Base-by-base conservation (phyloP, 2,888 invertebrate species). In the Parnassius mnemosyne region DNA sequence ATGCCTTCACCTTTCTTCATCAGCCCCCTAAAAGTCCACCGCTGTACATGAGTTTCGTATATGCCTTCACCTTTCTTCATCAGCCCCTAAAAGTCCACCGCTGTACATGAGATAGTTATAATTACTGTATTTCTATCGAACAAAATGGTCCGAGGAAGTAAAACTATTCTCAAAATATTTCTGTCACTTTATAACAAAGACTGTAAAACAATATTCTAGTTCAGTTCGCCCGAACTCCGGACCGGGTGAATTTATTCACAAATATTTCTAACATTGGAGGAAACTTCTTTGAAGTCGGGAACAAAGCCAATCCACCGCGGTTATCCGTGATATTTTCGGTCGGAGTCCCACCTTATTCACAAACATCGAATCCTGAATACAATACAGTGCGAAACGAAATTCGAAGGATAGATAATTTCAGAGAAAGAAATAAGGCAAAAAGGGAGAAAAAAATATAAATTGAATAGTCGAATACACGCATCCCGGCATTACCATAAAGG, bases 341-440 rank as follows among this genome's bases (percentile, higher is more conserved):
- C 81, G 77, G 84, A 88, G 78, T 87, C 87, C 83, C 84, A 85
- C 89, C 87, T 89, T 90, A 90, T 90, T 89, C 89, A 82, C 88
- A 89, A 89, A 89, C 89, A 89, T 85, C 85, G 87, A 84, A 89
- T 86, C 84, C 80, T 79, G 80, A 81, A 88, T 82, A 89, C 90
- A 91, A 90, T 90, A 90, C 90, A 89, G 90, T 91, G 90, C 86
- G 89, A 90, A 90, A 87, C 89, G 89, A 87, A 91, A 87, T 90
- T 87, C 90, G 87, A 88, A 88, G 85, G 87, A 90, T 89, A 88
- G 90, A 90, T 91, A 90, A 90, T 90, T 90, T 90, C 88, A 81
- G 73, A 81, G 80, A 87, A 87, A 89, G 87, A 88, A 89, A 90
- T 89, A 90, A 87, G 89, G 83, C 84, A 84, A 80, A 80, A 87